Evolutionary conservation across 2,113 vertebrate species (phyloP), one percentile per base, ranked within the genome.

Genomic region (Podarcis muralis): DNA sequence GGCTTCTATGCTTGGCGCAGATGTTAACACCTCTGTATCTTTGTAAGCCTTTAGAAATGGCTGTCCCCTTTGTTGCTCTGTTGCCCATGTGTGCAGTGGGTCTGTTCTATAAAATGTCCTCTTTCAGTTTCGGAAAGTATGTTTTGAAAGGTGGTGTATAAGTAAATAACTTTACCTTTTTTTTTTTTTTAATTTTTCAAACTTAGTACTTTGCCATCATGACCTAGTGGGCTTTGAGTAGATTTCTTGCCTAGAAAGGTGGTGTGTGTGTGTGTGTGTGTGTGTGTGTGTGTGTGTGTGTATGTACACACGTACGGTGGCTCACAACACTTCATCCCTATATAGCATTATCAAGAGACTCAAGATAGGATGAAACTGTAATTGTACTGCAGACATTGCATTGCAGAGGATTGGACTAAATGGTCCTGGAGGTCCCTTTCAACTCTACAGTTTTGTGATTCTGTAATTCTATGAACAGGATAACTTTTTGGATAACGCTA

Each of bases 11-110:
- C 62, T 74, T 9, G 59, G 43, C 27, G 25, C 15, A 69, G 11
- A 27, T 12, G 75, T 1, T 72, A 83, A 7, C 62, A 12, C 8
- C 23, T 40, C 40, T 43, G 15, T 25, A 53, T 59, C 12, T 0
- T 0, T 71, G 12, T 30, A 0, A 0, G 35, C 6, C 2, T 74
- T 30, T 15, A 27, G 0, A 32, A 62, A 6, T 5, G 66, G 1
- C 40, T 13, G 13, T 16, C 7, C 59, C 40, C 62, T 68, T 11
- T 6, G 1, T 75, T 75, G 59, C 62, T 20, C 87, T 35, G 8
- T 75, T 48, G 65, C 71, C 59, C n/a, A 2, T 23, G 16, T 66
- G 30, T 27, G 11, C 0, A 40, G 53, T 0, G 5, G 8, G 72
- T 37, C 23, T 30, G 13, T 43, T 37, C 32, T 5, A 37, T 65